A percentile compares a stretch with the other conserved stretches of the same genome.
Evolutionary conservation across 1,140 invertebrate genomes (phyloP).

Genomic region (Brachionus paranguensis): DNA sequence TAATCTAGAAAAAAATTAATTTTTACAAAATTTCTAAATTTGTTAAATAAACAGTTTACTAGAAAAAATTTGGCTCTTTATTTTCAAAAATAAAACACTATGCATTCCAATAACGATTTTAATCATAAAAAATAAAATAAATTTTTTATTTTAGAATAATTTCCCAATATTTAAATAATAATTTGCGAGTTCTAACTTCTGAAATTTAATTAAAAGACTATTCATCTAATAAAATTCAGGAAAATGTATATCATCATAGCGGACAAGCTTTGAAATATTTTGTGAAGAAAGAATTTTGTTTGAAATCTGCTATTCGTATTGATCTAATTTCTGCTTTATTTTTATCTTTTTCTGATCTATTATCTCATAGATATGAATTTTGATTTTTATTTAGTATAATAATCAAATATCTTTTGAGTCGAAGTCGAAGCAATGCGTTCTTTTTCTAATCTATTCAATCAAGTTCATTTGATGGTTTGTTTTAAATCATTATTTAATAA

Average conservation of each 20-base stretch:
- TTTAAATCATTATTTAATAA: background rate
- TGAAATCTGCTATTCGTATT: background rate
- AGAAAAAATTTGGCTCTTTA: background rate
- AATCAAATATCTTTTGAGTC: background rate
- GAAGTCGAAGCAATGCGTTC: background rate
- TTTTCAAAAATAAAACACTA: background rate
- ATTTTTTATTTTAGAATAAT: background rate
- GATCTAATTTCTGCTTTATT: background rate
- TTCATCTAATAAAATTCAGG: background rate
- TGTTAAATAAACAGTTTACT: background rate
- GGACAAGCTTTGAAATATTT: background rate
- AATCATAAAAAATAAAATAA: background rate
- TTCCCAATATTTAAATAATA: background rate
- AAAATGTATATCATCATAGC: background rate
- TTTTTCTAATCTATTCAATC: background rate
- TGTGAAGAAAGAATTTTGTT: background rate
- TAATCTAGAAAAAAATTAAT: background rate
- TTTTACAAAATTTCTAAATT: background rate
- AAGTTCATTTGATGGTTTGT: background rate
- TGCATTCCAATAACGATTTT: background rate
- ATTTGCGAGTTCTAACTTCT: background rate
- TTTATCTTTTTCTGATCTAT: background rate
- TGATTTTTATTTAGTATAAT: background rate
- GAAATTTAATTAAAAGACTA: background rate
- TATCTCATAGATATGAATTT: background rate